Evolutionary conservation across 2,113 vertebrate species (phyloP).

Genomic region (Cricetomys ansorgei): DNA sequence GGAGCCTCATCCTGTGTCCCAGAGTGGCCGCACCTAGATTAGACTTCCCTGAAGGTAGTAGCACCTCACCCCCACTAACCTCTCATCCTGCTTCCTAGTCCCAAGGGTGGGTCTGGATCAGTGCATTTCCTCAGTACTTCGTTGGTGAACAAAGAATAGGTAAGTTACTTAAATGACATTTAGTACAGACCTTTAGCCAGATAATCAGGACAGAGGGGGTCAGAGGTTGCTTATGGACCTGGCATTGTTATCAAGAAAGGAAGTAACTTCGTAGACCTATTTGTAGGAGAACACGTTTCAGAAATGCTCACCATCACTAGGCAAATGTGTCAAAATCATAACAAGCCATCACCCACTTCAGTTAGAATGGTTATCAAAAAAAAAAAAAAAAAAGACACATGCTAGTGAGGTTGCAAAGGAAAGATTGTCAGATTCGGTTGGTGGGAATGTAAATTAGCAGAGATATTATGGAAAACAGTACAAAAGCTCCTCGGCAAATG

Average conservation of each 20-base stretch:
- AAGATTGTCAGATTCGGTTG: not conserved
- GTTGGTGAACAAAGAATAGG: not conserved
- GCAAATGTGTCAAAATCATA: not conserved
- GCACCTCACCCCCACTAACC: not conserved
- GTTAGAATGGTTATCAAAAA: not conserved
- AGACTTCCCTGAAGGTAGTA: not conserved
- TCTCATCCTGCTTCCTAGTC: not conserved
- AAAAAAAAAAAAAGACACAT: not conserved
- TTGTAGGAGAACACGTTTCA: not conserved
- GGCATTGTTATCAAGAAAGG: not conserved
- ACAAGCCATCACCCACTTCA: not conserved
- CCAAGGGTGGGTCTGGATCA: not conserved
- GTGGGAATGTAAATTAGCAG: not conserved
- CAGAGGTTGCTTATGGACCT: not conserved
- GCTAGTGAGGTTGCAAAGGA: not conserved
- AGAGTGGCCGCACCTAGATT: not conserved
- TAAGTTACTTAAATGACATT: not conserved
- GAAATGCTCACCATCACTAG: not conserved
- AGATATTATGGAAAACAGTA: not conserved
- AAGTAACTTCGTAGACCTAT: not conserved
- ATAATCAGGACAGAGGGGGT: not conserved
- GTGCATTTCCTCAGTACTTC: not conserved
- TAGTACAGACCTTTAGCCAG: not conserved
- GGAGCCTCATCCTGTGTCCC: not conserved
- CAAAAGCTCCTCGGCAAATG: not conserved